Base-by-base conservation (phyloP, 2,797 vertebrate species). In the Sphaeramia orbicularis region DNA sequence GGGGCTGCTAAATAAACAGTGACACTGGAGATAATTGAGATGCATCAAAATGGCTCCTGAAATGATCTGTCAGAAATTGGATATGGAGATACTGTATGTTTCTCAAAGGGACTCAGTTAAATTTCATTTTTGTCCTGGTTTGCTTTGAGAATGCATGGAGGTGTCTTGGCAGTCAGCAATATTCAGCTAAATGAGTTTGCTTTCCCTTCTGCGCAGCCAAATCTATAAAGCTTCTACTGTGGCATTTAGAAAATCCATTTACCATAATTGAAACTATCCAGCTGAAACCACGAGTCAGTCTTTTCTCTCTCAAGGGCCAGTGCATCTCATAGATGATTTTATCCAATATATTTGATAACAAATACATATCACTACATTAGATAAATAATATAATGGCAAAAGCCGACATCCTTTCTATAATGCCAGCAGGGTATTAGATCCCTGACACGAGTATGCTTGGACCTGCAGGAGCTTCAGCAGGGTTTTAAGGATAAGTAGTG, bases 171-270 rank as follows among this genome's bases (percentile, higher is more conserved):
- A 88, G 83, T 87, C 85, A 69, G 82, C 79, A 80, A 84, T 89
- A 90, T 91, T 88, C 74, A 45, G 76, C 81, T 86, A 90, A 91
- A 90, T 90, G 81, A 90, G 81, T 86, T 87, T 81, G 82, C 83
- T 84, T 84, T 84, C 78, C 73, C 81, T 71, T 73, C 83, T 44
- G 68, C 61, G 84, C 89, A 83, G 66, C 78, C 82, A 72, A 80
- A 91, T 90, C 89, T 90, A 92, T 89, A 86, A 89, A 89, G 81
- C 83, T 87, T 84, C 84, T 86, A 88, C 81, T 91, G 87, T 89
- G 88, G 85, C 90, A 90, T 90, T 91, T 88, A 87, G 78, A 91
- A 90, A 90, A 91, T 90, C 86, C 81, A 91, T 92, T 92, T 89
- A 85, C 76, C 71, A 78, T 88, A 86, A 92, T 91, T 90, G 90